Evolutionary conservation across 2,888 invertebrate genomes (phyloP).

Genomic region (Eristalinus sepulchralis): DNA sequence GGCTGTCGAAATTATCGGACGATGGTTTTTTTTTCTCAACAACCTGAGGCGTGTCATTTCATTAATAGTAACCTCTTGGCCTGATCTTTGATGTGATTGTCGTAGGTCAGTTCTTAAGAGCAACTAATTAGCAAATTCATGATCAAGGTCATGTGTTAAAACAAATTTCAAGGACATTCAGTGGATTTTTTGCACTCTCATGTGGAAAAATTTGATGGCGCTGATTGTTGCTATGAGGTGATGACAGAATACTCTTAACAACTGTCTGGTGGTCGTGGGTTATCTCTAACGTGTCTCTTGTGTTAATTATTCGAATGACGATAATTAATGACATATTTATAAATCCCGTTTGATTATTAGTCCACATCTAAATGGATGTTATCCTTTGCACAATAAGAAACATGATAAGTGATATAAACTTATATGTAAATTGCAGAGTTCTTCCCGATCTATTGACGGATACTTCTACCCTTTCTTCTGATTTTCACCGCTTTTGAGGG

Average conservation of each 20-base stretch:
- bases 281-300: neutral
- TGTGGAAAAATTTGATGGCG: neutral
- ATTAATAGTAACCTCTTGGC: neutral
- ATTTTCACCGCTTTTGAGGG: too few species aligned
- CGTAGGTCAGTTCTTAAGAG: neutral
- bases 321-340: neutral
- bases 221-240: too few species aligned
- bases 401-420: neutral
- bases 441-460: too few species aligned
- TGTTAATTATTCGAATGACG: neutral
- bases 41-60: neutral
- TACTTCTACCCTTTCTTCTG: too few species aligned
- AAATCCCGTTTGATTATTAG: neutral
- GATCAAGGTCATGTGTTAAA: neutral
- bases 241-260: neutral
- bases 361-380: neutral
- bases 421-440: too few species aligned
- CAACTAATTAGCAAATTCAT: neutral
- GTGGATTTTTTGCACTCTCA: neutral
- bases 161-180: neutral
- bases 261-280: neutral
- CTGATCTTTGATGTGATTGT: too few species aligned
- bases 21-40: neutral
- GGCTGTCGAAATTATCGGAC: neutral
- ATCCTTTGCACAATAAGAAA: neutral